phyloP scores from a whole-genome alignment of 2,113 vertebrate genomes.

The Odobenus rosmarus region DNA sequence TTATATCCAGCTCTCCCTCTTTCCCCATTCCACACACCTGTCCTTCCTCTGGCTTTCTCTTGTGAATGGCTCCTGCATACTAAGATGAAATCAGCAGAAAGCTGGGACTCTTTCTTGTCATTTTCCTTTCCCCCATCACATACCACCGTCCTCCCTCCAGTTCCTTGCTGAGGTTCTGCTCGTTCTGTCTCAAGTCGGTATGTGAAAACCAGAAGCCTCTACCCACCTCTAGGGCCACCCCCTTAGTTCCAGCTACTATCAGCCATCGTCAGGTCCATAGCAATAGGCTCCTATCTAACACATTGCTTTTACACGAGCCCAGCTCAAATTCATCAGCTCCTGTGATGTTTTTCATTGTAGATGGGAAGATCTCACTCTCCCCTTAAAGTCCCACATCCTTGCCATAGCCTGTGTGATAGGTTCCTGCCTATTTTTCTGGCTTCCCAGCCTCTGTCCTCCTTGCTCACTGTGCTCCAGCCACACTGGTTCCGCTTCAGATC shows the following conservation, averaged over 20 bases:
- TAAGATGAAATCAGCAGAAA: neutral
- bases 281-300: neutral
- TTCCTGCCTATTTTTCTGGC: neutral
- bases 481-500: neutral
- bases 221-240: neutral
- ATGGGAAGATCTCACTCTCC: neutral
- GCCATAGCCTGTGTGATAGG: neutral
- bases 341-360: neutral
- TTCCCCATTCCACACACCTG: neutral
- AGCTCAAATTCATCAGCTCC: neutral
- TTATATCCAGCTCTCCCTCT: neutral
- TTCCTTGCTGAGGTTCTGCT: neutral
- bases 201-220: neutral
- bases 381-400: neutral
- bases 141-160: accelerated
- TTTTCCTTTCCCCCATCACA: neutral
- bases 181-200: neutral
- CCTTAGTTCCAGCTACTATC: neutral
- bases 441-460: neutral
- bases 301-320: neutral
- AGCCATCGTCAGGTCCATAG: neutral
- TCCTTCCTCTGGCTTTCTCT: neutral
- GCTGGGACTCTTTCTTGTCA: accelerated
- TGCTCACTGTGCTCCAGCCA: neutral
- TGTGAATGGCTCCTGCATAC: neutral